These are phyloP conservation scores for Pelosia muscerda DNA, from an alignment of 2,888 invertebrate genomes.

Conservation along the genomic window DNA sequence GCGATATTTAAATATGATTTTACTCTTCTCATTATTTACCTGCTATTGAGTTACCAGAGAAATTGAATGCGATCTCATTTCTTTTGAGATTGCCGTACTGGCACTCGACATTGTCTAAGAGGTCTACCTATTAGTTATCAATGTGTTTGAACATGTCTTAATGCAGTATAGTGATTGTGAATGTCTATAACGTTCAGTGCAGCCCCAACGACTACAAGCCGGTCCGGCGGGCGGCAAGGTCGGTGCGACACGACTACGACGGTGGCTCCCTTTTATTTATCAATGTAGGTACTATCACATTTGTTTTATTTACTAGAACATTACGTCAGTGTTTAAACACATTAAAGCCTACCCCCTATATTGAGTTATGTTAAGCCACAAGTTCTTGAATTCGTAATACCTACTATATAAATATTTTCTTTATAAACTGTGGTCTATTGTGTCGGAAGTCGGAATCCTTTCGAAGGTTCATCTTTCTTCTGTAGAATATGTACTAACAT, in stretches of 20 bases:
- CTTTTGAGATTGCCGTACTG: too few relatives aligned
- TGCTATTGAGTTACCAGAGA: too few relatives aligned
- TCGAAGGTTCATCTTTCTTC: not conserved
- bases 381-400: not conserved
- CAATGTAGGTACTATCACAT: not conserved
- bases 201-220: too few relatives aligned
- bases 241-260: too few relatives aligned
- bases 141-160: not conserved
- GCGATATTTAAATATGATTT: slow-evolving; percentile 16
- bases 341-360: not conserved
- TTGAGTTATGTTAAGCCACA: not conserved
- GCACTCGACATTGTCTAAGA: not conserved
- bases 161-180: not conserved
- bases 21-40: slow-evolving; percentile 7
- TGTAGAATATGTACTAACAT: not conserved
- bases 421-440: not conserved
- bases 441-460: not conserved
- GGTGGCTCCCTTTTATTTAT: not conserved
- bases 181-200: not conserved
- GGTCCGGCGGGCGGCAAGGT: not conserved
- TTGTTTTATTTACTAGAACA: not conserved
- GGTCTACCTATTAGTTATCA: not conserved
- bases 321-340: not conserved
- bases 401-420: not conserved
- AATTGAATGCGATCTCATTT: too few relatives aligned